Base-by-base conservation (phyloP, 2,113 vertebrate genomes). In the Pollachius pollachius region DNA sequence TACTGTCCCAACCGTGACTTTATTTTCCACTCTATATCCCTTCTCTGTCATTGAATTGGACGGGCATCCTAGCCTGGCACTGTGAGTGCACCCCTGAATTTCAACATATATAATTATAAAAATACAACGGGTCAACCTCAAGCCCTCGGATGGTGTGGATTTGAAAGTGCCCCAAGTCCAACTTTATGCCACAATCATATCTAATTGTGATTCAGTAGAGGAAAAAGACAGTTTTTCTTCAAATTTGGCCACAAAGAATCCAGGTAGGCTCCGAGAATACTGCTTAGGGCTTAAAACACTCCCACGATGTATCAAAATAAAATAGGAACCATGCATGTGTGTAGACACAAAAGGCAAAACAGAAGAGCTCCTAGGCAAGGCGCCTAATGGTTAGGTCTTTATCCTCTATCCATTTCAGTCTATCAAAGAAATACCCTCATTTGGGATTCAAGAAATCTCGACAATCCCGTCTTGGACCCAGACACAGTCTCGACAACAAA, bases 351-450 rank as follows among this genome's bases (percentile, higher is more conserved):
- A 67, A 41, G 73, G 67, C 64, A 66, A 78, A 69, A 48, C 41
- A 48, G 4, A 41, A 41, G 6, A 41, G 76, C 67, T 79, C 76
- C 80, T 71, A 76, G 62, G 75, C 54, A 41, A 80, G 79, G 75
- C 82, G 81, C 13, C 76, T 82, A 82, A 86, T 82, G 77, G 74
- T 85, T 84, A 84, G 69, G 70, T 70, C 72, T 85, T 84, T 73
- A 80, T 85, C 82, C 75, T 61, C 59, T 41, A 41, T 41, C 37
- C 37, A 41, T 41, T 41, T 48, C 41, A 48, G 41, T 13, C 41
- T 48, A 48, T 48, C 41, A 48, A 48, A 9, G 12, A 48, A 48
- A 48, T 12, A 48, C 41, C 41, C 41, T 48, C 5, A 48, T 48
- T 48, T 48, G 41, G 41, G 41, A 48, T 48, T 48, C 12, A 48